Conservation (phyloP, 2,113 vertebrate genomes). For the Megaceryle torquata region DNA sequence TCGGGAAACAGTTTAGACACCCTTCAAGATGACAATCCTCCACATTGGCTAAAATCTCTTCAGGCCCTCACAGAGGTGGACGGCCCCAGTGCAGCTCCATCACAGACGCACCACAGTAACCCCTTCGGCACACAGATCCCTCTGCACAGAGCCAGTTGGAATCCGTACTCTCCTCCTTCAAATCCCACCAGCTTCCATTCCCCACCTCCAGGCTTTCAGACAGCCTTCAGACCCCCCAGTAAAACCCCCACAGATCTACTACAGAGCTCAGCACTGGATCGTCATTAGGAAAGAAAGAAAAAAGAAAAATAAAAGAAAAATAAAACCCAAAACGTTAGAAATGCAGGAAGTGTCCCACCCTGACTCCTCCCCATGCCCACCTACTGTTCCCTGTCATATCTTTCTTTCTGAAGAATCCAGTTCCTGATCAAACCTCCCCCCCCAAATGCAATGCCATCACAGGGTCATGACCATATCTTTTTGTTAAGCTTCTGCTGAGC, state of each 20-base stretch:
- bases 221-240: constrained; percentile 96
- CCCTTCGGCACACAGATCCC: constrained; percentile 92
- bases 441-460: constrained; percentile 78
- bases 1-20: constrained; percentile 95
- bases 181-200: constrained; percentile 93
- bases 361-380: constrained; percentile 67
- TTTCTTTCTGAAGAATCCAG: constrained; percentile 84
- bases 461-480: constrained; percentile 70
- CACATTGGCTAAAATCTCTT: constrained; percentile 99
- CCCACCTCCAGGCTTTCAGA: constrained; percentile 97
- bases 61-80: constrained; percentile 99
- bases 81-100: constrained; percentile 83
- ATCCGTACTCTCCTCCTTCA: constrained; percentile 89
- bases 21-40: constrained; percentile 98
- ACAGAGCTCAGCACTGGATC: constrained; percentile 97
- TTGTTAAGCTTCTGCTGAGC: constrained; percentile 70
- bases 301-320: constrained; percentile 57
- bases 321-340: constrained; percentile 81
- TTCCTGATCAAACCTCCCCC: constrained; percentile 72
- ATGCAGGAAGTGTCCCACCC: constrained; percentile 83
- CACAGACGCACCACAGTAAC: constrained; percentile 84
- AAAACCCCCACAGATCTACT: constrained; percentile 98
- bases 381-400: constrained; percentile 75
- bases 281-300: constrained; percentile 89
- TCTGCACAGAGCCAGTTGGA: constrained; percentile 97